A percentile compares a stretch with the other conserved stretches of the same genome.
phyloP scores from a whole-genome alignment of 1,140 invertebrate species.

The Palaemon carinicauda region DNA sequence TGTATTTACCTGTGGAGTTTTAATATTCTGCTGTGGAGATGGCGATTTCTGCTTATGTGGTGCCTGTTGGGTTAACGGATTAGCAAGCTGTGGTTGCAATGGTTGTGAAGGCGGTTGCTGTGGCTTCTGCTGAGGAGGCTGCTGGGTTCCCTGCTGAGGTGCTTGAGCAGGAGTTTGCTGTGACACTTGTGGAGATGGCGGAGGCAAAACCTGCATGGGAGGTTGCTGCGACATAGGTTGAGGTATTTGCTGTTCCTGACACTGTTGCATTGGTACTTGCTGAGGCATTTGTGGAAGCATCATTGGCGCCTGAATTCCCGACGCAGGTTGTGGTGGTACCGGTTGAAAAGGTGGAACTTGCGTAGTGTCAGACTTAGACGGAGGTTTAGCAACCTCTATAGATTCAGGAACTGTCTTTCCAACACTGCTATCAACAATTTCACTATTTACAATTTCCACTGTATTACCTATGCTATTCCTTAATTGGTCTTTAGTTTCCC shows the following conservation, averaged over 20 bases:
- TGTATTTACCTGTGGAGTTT: not conserved
- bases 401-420: slow-evolving; percentile 44
- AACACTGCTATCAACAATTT: slow-evolving; percentile 39
- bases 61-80: too few species aligned
- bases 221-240: slow-evolving; percentile 20
- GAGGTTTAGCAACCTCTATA: slow-evolving; percentile 30
- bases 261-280: slow-evolving; percentile 33
- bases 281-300: not conserved
- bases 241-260: not conserved
- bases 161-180: not conserved
- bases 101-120: slow-evolving; percentile 2
- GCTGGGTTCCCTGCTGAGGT: slow-evolving; percentile 10
- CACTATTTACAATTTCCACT: slow-evolving; percentile 39
- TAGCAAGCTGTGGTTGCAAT: not conserved
- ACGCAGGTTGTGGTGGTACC: too few species aligned
- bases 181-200: not conserved
- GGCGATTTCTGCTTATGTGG: too few species aligned
- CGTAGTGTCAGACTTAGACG: not conserved
- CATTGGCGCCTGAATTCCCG: not conserved
- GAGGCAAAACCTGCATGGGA: not conserved
- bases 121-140: not conserved
- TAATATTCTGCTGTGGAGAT: too few species aligned
- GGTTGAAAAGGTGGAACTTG: too few species aligned
- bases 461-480: slow-evolving; percentile 51
- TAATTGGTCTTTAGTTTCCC: slow-evolving; percentile 51